These are phyloP conservation scores for Notarius lentiginosus DNA, from an alignment of 2,113 vertebrate genomes.

Conservation along the genomic window DNA sequence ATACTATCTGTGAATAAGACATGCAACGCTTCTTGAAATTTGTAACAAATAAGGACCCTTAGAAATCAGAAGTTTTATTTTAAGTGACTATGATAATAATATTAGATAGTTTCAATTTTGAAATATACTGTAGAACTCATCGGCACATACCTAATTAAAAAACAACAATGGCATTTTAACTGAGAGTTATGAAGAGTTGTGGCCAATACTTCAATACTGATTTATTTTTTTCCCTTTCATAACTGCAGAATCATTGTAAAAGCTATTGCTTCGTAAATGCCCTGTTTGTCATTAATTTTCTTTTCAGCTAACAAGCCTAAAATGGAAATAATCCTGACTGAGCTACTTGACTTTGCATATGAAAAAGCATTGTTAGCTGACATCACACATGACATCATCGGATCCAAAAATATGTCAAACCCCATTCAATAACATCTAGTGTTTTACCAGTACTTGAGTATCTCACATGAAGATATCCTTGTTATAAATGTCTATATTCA, in stretches of 20 bases:
- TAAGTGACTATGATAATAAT: background rate
- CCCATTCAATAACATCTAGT: background rate
- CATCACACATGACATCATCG: slow-evolving; percentile 22
- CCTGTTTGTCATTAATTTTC: slow-evolving; percentile 15
- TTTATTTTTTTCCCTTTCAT: background rate
- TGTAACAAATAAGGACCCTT: background rate
- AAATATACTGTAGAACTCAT: background rate
- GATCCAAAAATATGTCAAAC: slow-evolving; percentile 12
- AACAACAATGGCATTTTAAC: background rate
- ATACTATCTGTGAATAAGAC: background rate
- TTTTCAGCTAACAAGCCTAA: slow-evolving; percentile 10
- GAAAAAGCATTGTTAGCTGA: slow-evolving; percentile 18
- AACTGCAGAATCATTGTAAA: background rate
- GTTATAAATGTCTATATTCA: background rate
- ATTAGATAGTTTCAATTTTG: background rate
- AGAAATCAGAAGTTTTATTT: background rate
- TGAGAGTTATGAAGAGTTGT: background rate
- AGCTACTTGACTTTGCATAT: slow-evolving; percentile 27
- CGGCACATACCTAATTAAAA: no score
- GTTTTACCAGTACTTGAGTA: background rate
- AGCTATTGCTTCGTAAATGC: background rate
- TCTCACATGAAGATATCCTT: background rate
- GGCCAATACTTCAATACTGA: background rate
- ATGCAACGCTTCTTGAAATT: background rate
- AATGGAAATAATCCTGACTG: slow-evolving; percentile 16